These are phyloP conservation scores for Thera britannica DNA, from an alignment of 2,888 invertebrate genomes.

Conservation along the genomic window DNA sequence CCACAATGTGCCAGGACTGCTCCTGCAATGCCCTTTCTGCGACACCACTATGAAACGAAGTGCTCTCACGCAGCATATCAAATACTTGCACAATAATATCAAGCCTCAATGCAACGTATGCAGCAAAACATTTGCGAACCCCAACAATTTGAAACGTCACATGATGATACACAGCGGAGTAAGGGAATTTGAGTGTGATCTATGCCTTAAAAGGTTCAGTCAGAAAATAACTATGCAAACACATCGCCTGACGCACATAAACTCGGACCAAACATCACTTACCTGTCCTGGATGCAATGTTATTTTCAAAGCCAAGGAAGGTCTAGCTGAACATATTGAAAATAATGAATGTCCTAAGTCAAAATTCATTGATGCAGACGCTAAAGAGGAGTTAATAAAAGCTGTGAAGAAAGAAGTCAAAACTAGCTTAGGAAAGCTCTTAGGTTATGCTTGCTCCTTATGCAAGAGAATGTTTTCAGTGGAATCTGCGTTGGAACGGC, in stretches of 20 bases:
- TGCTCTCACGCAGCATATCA: constrained; percentile 76
- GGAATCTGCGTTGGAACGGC: constrained; percentile 74
- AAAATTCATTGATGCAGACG: constrained; percentile 56
- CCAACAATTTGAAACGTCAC: constrained; percentile 79
- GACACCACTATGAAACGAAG: constrained; percentile 69
- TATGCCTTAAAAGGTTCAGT: constrained; percentile 76
- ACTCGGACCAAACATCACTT: constrained; percentile 50
- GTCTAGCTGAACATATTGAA: constrained; percentile 60
- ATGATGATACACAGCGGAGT: constrained; percentile 79
- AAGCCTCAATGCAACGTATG: constrained; percentile 75
- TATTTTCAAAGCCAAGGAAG: constrained; percentile 62
- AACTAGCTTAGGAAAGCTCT: constrained; percentile 68
- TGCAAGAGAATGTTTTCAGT: constrained; percentile 80
- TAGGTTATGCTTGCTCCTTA: constrained; percentile 75
- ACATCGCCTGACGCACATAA: constrained; percentile 73
- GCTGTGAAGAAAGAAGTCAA: constrained; percentile 75
- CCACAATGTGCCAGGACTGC: constrained; percentile 63
- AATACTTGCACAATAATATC: constrained; percentile 74
- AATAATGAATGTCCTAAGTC: constrained; percentile 62
- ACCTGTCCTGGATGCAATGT: constrained; percentile 70
- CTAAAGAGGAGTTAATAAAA: constrained; percentile 74
- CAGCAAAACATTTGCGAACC: constrained; percentile 78
- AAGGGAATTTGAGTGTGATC: constrained; percentile 77
- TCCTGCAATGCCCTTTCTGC: constrained; percentile 75
- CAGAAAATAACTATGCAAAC: constrained; percentile 82